Percentiles rank a stretch among this genome's conserved stretches.
Evolutionary conservation across 2,888 invertebrate genomes (phyloP).

Genomic region (Drosophila subquinaria): DNA sequence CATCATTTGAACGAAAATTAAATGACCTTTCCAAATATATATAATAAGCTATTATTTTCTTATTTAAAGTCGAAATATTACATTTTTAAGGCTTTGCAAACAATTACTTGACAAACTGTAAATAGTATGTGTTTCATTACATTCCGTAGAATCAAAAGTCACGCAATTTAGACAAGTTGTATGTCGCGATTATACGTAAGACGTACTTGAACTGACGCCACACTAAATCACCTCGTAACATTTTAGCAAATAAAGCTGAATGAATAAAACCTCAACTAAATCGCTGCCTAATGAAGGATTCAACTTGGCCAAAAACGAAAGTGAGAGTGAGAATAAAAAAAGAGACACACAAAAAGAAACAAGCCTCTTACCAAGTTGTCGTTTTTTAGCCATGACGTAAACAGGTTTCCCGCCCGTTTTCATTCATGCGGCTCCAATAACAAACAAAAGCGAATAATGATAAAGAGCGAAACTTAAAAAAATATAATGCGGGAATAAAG

Average conservation of each 20-base stretch:
- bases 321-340: conserved; percentile 58
- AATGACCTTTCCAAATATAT: too few species aligned
- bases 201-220: conserved; percentile 61
- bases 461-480: conserved; percentile 40
- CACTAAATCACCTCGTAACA: conserved; percentile 37
- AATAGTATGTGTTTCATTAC: conserved; percentile 27
- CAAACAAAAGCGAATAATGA: conserved; percentile 62
- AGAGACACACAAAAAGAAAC: conserved; percentile 14
- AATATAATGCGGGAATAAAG: background rate
- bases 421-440: conserved; percentile 51
- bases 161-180: conserved; percentile 63
- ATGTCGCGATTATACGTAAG: conserved; percentile 54
- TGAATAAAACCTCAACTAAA: conserved; percentile 17
- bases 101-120: too few species aligned
- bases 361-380: conserved; percentile 58
- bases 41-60: too few species aligned
- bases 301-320: conserved; percentile 60
- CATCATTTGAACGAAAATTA: too few species aligned
- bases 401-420: conserved; percentile 67
- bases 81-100: too few species aligned
- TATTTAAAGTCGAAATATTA: too few species aligned
- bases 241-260: conserved; percentile 24
- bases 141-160: conserved; percentile 56
- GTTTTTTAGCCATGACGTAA: conserved; percentile 68
- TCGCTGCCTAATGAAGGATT: conserved; percentile 69